These are phyloP conservation scores for Turdus rufiventris DNA, from an alignment of 2,113 vertebrate genomes.

Conservation along the genomic window DNA sequence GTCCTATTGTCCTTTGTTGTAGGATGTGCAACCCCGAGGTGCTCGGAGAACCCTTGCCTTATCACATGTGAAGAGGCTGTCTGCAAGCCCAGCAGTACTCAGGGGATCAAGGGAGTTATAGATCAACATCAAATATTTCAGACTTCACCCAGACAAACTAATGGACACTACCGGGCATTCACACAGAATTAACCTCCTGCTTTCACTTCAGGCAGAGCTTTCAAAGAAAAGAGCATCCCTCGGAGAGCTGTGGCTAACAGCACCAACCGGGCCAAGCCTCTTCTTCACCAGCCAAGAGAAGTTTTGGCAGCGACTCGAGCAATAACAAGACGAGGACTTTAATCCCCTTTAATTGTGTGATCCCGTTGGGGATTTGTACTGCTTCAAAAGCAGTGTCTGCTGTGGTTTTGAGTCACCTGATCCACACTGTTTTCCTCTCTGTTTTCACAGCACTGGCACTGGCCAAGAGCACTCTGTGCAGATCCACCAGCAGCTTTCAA, in stretches of 20 bases:
- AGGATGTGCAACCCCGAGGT: neutral
- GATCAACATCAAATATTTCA: conserved; percentile 29
- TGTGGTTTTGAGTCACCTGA: conserved; percentile 58
- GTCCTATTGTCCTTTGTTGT: neutral
- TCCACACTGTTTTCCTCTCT: conserved; percentile 46
- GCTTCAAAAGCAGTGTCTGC: conserved; percentile 59
- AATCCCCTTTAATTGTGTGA: conserved; percentile 56
- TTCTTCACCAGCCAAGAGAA: neutral
- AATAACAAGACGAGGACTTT: conserved; percentile 16
- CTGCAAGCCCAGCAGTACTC: neutral
- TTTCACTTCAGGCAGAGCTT: conserved; percentile 6
- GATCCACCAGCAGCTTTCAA: conserved; percentile 32
- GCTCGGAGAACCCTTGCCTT: neutral
- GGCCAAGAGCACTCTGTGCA: conserved; percentile 33
- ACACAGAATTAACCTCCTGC: conserved; percentile 18
- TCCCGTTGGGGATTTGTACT: conserved; percentile 46
- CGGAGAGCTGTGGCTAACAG: conserved; percentile 24
- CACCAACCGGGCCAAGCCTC: neutral
- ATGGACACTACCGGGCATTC: conserved; percentile 1
- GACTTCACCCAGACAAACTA: conserved; percentile 14
- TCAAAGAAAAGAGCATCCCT: conserved; percentile 41
- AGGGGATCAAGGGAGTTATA: neutral
- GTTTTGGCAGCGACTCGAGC: conserved; percentile 31
- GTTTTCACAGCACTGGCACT: conserved; percentile 55
- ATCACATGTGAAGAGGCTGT: neutral